phyloP scores from a whole-genome alignment of 2,888 invertebrate genomes.

The Acleris cristana region DNA sequence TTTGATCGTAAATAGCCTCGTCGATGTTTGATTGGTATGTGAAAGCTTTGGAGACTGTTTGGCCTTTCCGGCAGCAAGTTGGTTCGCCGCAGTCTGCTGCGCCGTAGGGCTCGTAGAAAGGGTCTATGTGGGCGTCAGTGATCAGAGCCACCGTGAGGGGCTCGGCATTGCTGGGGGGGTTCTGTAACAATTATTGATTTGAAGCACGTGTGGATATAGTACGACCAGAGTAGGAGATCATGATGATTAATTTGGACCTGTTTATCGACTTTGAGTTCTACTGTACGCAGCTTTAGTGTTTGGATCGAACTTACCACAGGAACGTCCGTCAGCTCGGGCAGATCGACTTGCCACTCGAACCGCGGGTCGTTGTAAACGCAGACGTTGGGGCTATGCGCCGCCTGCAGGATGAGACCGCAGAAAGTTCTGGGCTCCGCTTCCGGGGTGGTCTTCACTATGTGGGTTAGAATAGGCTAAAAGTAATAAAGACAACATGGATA shows the following conservation, averaged over 20 bases:
- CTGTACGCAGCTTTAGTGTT: not conserved
- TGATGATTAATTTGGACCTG: no score
- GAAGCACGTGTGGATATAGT: not conserved
- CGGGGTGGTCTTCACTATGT: slow-evolving; percentile 83
- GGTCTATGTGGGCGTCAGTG: slow-evolving; percentile 92
- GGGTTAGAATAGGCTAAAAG: slow-evolving; percentile 83
- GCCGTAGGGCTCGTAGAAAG: slow-evolving; percentile 86
- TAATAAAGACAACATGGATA: slow-evolving; percentile 1
- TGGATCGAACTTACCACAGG: slow-evolving; percentile 48
- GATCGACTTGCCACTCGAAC: slow-evolving; percentile 79
- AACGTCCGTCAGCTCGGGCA: slow-evolving; percentile 54
- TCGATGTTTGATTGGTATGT: slow-evolving; percentile 49
- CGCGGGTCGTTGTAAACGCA: slow-evolving; percentile 69
- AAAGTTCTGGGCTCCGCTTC: slow-evolving; percentile 79
- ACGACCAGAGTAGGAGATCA: no score
- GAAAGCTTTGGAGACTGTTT: slow-evolving; percentile 65
- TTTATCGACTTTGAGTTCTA: no score
- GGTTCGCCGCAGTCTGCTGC: slow-evolving; percentile 89
- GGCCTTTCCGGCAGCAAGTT: slow-evolving; percentile 89
- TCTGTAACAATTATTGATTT: slow-evolving; percentile 46
- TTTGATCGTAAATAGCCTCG: slow-evolving; percentile 53
- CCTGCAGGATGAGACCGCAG: slow-evolving; percentile 84
- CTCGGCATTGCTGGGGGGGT: slow-evolving; percentile 41
- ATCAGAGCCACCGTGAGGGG: slow-evolving; percentile 86
- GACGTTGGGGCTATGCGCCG: slow-evolving; percentile 55